Percentiles rank a stretch among this genome's conserved stretches.
These are phyloP conservation scores for Crypturellus tataupa DNA, from an alignment of 2,797 vertebrate species.

Conservation along the genomic window DNA sequence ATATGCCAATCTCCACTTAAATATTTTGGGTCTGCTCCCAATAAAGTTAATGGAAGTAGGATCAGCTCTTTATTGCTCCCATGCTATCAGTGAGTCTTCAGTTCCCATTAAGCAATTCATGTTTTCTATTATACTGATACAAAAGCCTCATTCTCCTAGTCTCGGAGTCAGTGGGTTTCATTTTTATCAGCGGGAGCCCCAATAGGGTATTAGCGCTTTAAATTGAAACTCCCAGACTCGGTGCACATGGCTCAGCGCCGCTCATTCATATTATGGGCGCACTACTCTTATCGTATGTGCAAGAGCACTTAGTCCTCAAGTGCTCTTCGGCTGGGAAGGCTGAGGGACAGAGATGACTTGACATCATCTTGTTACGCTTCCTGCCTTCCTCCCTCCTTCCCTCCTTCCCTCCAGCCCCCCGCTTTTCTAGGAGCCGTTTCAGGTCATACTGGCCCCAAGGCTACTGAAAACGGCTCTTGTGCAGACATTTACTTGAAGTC, in stretches of 20 bases:
- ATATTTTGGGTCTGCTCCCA: slow-evolving; percentile 64
- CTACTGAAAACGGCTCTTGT: not conserved
- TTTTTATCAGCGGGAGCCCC: not conserved
- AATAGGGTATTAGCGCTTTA: not conserved
- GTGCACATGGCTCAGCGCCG: not conserved
- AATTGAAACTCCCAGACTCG: not conserved
- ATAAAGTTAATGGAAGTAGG: slow-evolving; percentile 73
- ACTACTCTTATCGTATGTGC: not conserved
- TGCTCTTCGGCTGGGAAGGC: not conserved
- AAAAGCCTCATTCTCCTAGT: not conserved
- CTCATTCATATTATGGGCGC: rapidly evolving
- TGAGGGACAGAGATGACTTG: rapidly evolving
- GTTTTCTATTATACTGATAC: not conserved
- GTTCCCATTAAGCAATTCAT: slow-evolving; percentile 17
- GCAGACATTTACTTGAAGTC: too few species aligned
- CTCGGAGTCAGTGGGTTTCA: not conserved
- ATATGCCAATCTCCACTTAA: slow-evolving; percentile 59
- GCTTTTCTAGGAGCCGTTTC: not conserved
- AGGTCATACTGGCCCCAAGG: not conserved
- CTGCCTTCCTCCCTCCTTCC: rapidly evolving
- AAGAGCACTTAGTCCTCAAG: not conserved
- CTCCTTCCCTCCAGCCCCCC: not conserved
- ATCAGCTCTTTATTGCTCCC: slow-evolving; percentile 54
- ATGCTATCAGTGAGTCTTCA: slow-evolving; percentile 5
- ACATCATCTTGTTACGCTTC: not conserved